Conservation (phyloP, 2,888 invertebrate species). For the Microplitis manilae region DNA sequence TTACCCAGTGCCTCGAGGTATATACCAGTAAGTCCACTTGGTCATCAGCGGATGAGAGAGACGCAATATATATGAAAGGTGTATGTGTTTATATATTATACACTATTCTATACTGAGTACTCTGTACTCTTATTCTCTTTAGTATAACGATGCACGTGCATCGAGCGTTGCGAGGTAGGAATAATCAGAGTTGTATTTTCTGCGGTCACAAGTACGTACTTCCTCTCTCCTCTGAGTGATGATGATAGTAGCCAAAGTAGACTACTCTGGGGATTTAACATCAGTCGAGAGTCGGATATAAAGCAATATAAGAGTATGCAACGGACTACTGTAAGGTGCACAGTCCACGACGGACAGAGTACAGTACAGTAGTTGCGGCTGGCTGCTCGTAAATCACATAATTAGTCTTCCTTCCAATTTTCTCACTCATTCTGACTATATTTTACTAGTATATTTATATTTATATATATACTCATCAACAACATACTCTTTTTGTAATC, state of each 20-base stretch:
- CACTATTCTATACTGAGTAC: background rate
- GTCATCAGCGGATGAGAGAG: background rate
- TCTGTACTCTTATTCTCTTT: background rate
- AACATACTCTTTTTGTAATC: slow-evolving; percentile 41
- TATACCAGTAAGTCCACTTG: background rate
- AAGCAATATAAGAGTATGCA: background rate
- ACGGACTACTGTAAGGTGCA: slow-evolving; percentile 21
- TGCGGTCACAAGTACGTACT: slow-evolving; percentile 10
- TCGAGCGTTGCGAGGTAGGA: slow-evolving; percentile 25
- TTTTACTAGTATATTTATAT: background rate
- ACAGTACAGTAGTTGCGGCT: slow-evolving; percentile 47
- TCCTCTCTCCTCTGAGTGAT: background rate
- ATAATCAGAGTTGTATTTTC: slow-evolving; percentile 19
- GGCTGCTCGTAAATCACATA: slow-evolving; percentile 60
- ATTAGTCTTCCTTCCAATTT: slow-evolving; percentile 55
- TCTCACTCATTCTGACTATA: slow-evolving; percentile 11
- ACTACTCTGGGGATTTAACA: slow-evolving; percentile 25
- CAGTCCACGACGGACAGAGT: slow-evolving; percentile 38
- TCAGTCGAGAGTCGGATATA: slow-evolving; percentile 7
- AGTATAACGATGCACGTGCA: slow-evolving; percentile 18
- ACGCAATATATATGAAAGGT: too few species aligned
- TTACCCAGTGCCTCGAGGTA: slow-evolving; percentile 54
- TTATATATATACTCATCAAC: slow-evolving; percentile 44
- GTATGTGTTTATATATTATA: background rate
- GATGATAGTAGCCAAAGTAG: slow-evolving; percentile 5